Percentiles rank a stretch among this genome's conserved stretches.
These are phyloP conservation scores for Psilopogon haemacephalus DNA, from an alignment of 2,113 vertebrate species.

Conservation along the genomic window DNA sequence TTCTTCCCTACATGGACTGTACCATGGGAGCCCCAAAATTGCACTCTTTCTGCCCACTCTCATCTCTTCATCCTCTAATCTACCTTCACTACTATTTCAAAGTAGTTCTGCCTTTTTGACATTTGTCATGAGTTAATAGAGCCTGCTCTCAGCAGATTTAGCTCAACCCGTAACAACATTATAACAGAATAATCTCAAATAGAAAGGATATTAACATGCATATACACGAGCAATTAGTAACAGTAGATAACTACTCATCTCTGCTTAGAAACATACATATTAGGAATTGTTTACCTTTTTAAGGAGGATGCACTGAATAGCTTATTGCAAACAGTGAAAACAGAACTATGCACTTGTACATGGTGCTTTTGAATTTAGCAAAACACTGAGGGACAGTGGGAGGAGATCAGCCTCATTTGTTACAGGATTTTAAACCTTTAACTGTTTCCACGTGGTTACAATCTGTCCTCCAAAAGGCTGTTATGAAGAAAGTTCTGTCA, in stretches of 20 bases:
- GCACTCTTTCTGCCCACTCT: neutral
- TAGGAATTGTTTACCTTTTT: neutral
- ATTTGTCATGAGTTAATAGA: too few relatives aligned
- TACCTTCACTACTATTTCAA: neutral
- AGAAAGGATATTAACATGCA: neutral
- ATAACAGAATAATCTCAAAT: neutral
- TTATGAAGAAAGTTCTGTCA: neutral
- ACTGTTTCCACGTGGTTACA: neutral
- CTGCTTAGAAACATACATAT: neutral
- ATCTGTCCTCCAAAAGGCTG: neutral
- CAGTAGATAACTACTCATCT: neutral
- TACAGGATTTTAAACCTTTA: conserved; percentile 12
- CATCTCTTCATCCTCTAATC: neutral
- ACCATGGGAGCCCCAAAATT: neutral
- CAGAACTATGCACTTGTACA: neutral
- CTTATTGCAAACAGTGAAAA: neutral
- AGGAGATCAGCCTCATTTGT: neutral
- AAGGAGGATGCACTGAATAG: neutral
- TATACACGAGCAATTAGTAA: fast-evolving
- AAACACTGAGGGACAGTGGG: neutral
- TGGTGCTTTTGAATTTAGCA: neutral
- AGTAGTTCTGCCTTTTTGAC: neutral
- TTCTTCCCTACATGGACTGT: neutral
- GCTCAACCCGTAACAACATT: neutral
- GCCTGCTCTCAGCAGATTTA: too few relatives aligned